These are phyloP conservation scores for Zygogramma bicolorata DNA, from an alignment of 2,888 invertebrate species.

Conservation along the genomic window DNA sequence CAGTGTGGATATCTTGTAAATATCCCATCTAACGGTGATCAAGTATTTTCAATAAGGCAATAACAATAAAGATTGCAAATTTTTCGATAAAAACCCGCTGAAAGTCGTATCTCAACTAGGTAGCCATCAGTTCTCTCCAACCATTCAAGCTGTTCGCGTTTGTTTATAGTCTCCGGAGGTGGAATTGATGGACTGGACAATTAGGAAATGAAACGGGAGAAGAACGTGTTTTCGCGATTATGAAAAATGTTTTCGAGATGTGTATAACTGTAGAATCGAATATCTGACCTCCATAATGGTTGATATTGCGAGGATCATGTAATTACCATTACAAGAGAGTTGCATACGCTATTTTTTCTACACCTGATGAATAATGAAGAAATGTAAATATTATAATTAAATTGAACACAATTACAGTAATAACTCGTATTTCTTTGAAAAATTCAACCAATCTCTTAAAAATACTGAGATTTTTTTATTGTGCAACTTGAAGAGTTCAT, in stretches of 20 bases:
- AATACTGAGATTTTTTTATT: too few relatives aligned
- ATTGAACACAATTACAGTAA: too few relatives aligned
- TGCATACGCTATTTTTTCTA: too few relatives aligned
- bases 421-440: too few relatives aligned
- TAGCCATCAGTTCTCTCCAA: conserved; percentile 3
- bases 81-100: conserved; percentile 1
- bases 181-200: background rate
- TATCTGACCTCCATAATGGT: too few relatives aligned
- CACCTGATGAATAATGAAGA: too few relatives aligned
- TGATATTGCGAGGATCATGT: too few relatives aligned
- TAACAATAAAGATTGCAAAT: conserved; percentile 15
- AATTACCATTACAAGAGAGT: too few relatives aligned
- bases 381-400: too few relatives aligned
- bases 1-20: conserved; percentile 32
- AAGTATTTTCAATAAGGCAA: conserved; percentile 6
- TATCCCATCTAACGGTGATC: conserved; percentile 36
- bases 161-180: background rate
- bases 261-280: background rate
- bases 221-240: background rate
- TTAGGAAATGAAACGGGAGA: background rate
- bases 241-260: background rate
- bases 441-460: too few relatives aligned
- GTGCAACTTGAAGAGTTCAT: too few relatives aligned
- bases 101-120: conserved; percentile 4
- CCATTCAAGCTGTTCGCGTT: background rate